phyloP scores from a whole-genome alignment of 2,113 vertebrate species.

The Chionomys nivalis region DNA sequence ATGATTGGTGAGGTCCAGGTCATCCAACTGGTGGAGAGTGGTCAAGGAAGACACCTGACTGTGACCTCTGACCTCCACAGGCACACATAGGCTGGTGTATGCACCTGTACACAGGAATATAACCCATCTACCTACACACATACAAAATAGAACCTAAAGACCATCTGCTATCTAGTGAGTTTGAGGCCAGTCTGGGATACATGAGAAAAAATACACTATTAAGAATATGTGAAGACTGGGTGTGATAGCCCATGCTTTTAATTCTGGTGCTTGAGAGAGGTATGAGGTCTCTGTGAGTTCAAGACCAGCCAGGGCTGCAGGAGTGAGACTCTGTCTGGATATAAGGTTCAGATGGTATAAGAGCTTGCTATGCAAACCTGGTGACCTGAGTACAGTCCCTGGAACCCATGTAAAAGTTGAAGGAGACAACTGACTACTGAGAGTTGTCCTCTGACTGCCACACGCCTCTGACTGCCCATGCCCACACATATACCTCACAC shows the following conservation, averaged over 20 bases:
- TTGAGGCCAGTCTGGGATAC: background rate
- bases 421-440: background rate
- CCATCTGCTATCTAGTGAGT: background rate
- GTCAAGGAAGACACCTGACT: background rate
- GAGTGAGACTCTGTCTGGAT: background rate
- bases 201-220: background rate
- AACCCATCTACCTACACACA: background rate
- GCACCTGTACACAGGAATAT: background rate
- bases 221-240: background rate
- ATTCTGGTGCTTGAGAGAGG: background rate
- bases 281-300: background rate
- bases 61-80: background rate
- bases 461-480: background rate
- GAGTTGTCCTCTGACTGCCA: background rate
- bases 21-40: background rate
- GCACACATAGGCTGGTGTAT: background rate
- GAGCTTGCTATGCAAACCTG: background rate
- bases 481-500: too few relatives aligned
- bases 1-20: background rate
- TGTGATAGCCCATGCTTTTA: background rate
- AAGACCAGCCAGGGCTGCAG: background rate
- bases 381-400: background rate
- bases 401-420: background rate
- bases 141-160: background rate
- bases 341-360: background rate